Conservation (phyloP, 2,797 vertebrate genomes). For the Tragelaphus oryx region DNA sequence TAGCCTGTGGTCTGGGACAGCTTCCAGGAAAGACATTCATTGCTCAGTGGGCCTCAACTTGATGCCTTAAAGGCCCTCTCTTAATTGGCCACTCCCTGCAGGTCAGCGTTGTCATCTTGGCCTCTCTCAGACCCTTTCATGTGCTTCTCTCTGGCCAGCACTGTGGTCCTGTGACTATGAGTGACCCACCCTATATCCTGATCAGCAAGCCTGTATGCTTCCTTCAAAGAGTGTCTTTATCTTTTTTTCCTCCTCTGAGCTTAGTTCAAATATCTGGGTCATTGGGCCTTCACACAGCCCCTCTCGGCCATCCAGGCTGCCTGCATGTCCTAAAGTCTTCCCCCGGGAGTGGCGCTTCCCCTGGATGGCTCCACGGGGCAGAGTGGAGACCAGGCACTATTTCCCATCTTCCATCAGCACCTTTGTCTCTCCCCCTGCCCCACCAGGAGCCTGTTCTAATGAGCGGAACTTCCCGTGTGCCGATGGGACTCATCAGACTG, state of each 20-base stretch:
- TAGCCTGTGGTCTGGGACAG: not conserved
- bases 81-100: not conserved
- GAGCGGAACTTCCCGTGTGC: not conserved
- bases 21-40: not conserved
- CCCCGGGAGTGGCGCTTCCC: accelerated
- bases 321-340: not conserved
- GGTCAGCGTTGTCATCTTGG: not conserved
- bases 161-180: not conserved
- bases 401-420: accelerated
- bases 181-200: not conserved
- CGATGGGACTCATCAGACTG: not conserved
- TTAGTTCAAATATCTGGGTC: not conserved
- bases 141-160: not conserved
- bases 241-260: not conserved
- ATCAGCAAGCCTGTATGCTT: not conserved
- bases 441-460: not conserved
- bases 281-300: not conserved
- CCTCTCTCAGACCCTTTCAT: not conserved
- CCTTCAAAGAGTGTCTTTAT: not conserved
- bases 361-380: not conserved
- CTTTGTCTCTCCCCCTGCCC: not conserved
- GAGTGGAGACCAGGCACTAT: not conserved
- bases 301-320: not conserved
- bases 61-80: not conserved
- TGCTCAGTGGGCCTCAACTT: not conserved